phyloP scores from a whole-genome alignment of 2,113 vertebrate genomes.

The Eretmochelys imbricata region DNA sequence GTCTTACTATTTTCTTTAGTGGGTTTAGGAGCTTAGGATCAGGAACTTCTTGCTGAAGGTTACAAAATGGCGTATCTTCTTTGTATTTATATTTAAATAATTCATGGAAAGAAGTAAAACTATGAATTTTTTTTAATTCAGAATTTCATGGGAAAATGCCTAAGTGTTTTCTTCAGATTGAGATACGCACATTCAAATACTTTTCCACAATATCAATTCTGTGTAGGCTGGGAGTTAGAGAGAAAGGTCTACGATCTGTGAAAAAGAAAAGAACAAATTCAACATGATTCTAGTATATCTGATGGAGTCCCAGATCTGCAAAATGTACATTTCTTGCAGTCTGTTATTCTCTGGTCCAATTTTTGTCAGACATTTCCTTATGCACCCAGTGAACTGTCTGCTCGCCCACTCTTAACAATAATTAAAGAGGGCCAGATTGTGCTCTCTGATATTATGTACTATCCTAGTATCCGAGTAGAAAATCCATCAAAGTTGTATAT shows the following conservation, averaged over 20 bases:
- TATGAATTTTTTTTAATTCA: neutral
- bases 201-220: slow-evolving; percentile 26
- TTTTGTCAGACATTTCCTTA: neutral
- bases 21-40: neutral
- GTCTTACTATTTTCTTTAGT: neutral
- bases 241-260: slow-evolving; percentile 52
- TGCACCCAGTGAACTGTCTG: neutral
- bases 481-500: neutral
- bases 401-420: neutral
- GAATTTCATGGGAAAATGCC: neutral
- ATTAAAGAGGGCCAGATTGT: neutral
- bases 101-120: neutral
- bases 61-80: neutral
- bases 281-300: neutral
- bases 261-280: slow-evolving; percentile 30
- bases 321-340: slow-evolving; percentile 20
- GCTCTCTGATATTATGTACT: neutral
- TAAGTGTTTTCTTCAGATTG: slow-evolving; percentile 21
- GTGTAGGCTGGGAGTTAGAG: slow-evolving; percentile 4
- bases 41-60: neutral
- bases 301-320: neutral
- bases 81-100: neutral
- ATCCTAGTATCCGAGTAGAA: neutral
- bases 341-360: neutral
- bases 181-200: slow-evolving; percentile 26